Base-by-base conservation (phyloP, 2,113 vertebrate genomes). In the Otis tarda region DNA sequence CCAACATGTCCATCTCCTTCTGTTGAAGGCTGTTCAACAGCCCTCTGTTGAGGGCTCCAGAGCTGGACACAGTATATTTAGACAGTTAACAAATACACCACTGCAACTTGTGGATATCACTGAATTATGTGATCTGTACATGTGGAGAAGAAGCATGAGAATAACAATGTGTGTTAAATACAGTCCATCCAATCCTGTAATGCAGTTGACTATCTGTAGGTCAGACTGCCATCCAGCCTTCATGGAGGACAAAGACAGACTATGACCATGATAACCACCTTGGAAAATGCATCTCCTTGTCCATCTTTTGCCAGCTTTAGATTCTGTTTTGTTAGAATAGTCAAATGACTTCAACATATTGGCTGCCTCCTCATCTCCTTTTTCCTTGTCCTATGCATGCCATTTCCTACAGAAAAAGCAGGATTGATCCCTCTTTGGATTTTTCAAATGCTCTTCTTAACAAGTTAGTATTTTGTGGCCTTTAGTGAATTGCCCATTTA, bases 401-500 rank as follows among this genome's bases (percentile, higher is more conserved):
- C 12, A 28, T 82, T 78, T 94, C 61, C 47, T 19, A 33, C 12
- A 67, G 49, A 82, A 52, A 2, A 4, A 22, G n/a, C 4, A 91
- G 50, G 56, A 89, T 39, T 71, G 39, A 85, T 68, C 33, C 45
- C 25, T 49, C 23, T 60, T 28, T 53, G 35, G 57, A 41, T 56
- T 85, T 94, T 92, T 61, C 67, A 86, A 22, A 86, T 53, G 17
- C 6, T 73, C 43, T 71, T 84, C 74, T 76, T 83, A 79, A 65
- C 39, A 55, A 53, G 39, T n/a, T 85, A 64, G 33, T 69, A 27
- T 41, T 85, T 92, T 85, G 11, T 96, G 63, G 41, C 88, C 59
- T 92, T 90, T 73, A 88, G 35, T 65, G 80, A 80, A 88, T 83
- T 88, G n/a, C 22, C 55, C 23, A 50, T 93, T 90, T 80, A 67